These are phyloP conservation scores for Cataglyphis altisquamis DNA, from an alignment of 2,888 invertebrate species.

Conservation along the genomic window DNA sequence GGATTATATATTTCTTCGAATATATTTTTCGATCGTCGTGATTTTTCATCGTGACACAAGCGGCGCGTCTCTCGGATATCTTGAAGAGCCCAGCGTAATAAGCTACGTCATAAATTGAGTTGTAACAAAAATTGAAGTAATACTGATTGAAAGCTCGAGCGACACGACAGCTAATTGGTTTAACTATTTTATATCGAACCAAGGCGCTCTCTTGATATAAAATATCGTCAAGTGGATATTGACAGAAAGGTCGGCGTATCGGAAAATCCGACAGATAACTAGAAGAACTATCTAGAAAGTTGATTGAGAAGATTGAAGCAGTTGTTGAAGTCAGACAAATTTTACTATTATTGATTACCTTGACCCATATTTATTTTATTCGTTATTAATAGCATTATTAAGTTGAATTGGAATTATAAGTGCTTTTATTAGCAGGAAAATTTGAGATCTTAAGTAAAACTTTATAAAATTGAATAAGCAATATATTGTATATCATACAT, in stretches of 20 bases:
- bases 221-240: conserved; percentile 29
- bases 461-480: not conserved
- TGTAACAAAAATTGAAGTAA: conserved; percentile 39
- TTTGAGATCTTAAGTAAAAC: not conserved
- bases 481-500: not conserved
- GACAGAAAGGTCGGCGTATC: conserved; percentile 21
- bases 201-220: conserved; percentile 21
- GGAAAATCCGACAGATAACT: conserved; percentile 17
- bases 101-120: conserved; percentile 19
- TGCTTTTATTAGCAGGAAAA: not conserved
- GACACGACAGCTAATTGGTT: conserved; percentile 32
- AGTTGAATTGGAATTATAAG: not conserved
- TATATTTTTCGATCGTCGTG: conserved; percentile 40
- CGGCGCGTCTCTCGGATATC: conserved; percentile 17
- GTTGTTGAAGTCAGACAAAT: not conserved
- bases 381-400: not conserved
- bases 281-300: not conserved
- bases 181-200: conserved; percentile 26
- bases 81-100: not conserved
- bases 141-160: conserved; percentile 39
- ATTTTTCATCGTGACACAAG: conserved; percentile 35
- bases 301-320: conserved; percentile 18
- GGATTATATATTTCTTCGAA: conserved; percentile 28
- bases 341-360: not conserved
- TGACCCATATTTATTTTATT: not conserved